A percentile compares a stretch with the other conserved stretches of the same genome.
Evolutionary conservation across 2,888 invertebrate genomes (phyloP).

Genomic region (Epirrita christyi): DNA sequence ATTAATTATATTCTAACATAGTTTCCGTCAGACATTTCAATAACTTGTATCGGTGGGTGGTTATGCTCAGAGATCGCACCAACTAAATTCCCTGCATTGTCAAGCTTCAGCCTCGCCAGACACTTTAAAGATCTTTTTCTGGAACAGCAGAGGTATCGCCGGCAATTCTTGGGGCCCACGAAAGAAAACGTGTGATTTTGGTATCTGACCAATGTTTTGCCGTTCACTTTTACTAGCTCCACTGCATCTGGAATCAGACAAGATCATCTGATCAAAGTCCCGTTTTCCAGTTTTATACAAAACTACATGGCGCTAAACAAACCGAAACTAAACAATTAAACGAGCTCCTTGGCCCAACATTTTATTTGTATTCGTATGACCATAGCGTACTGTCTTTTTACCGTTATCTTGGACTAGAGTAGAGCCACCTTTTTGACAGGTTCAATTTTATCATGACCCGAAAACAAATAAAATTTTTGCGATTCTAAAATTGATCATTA

Average conservation of each 20-base stretch:
- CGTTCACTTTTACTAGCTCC: background rate
- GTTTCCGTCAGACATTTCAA: background rate
- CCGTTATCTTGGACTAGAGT: background rate
- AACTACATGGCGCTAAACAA: too few relatives aligned
- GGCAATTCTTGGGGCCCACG: slow-evolving; percentile 12
- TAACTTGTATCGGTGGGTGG: slow-evolving; percentile 10
- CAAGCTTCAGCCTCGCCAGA: slow-evolving; percentile 7
- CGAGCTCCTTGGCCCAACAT: too few relatives aligned
- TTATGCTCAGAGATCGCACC: slow-evolving; percentile 2
- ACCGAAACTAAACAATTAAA: too few relatives aligned
- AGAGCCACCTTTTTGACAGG: too few relatives aligned
- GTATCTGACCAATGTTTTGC: slow-evolving; percentile 3
- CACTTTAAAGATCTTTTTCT: slow-evolving; percentile 15
- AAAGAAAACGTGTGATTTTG: slow-evolving; percentile 16
- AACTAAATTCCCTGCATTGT: slow-evolving; percentile 10
- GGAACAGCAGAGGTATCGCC: slow-evolving; percentile 21
- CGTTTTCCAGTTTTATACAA: too few relatives aligned
- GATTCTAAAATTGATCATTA: too few relatives aligned
- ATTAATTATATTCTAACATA: slow-evolving; percentile 2
- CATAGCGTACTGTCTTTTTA: background rate
- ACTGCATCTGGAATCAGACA: slow-evolving; percentile 1
- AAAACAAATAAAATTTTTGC: too few relatives aligned
- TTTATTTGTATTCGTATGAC: too few relatives aligned
- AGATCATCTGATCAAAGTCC: too few relatives aligned
- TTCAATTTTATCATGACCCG: too few relatives aligned